phyloP scores from a whole-genome alignment of 2,797 vertebrate species.

The Hemibagrus guttatus region DNA sequence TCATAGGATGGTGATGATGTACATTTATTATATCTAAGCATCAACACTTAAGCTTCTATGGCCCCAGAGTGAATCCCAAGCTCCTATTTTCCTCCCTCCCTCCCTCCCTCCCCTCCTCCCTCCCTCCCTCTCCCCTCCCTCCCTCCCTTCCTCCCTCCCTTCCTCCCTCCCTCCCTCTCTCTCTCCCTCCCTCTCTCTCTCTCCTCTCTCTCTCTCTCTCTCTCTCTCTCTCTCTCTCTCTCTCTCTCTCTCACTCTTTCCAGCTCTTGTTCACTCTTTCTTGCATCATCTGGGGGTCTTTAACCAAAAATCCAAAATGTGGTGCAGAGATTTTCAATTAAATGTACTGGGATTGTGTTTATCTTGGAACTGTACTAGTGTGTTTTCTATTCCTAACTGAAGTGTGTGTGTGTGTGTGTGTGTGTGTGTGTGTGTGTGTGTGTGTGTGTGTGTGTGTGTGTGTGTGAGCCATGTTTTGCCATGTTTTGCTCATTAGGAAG shows the following conservation, averaged over 20 bases:
- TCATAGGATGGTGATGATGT: not conserved
- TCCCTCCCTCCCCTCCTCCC: not conserved
- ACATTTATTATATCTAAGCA: not conserved
- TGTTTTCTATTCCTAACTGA: not conserved
- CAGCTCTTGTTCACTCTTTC: not conserved
- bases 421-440: not conserved
- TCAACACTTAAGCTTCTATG: not conserved
- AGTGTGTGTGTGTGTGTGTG: constrained; percentile 2
- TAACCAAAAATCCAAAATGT: not conserved
- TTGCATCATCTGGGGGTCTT: not conserved
- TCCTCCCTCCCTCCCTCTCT: too few species aligned
- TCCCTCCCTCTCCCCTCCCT: not conserved
- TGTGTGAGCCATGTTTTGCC: too few species aligned
- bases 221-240: not conserved
- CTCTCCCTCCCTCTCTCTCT: not conserved
- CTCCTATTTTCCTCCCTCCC: not conserved
- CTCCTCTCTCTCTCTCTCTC: not conserved
- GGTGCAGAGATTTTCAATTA: not conserved
- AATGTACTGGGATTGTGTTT: not conserved
- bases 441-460: constrained; percentile 3
- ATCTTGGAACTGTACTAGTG: not conserved
- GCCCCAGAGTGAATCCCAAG: not conserved
- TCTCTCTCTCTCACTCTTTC: not conserved
- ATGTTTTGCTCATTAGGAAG: constrained; percentile 29
- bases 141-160: not conserved